Conservation (phyloP, 2,888 invertebrate species). For the Apantesis nais region DNA sequence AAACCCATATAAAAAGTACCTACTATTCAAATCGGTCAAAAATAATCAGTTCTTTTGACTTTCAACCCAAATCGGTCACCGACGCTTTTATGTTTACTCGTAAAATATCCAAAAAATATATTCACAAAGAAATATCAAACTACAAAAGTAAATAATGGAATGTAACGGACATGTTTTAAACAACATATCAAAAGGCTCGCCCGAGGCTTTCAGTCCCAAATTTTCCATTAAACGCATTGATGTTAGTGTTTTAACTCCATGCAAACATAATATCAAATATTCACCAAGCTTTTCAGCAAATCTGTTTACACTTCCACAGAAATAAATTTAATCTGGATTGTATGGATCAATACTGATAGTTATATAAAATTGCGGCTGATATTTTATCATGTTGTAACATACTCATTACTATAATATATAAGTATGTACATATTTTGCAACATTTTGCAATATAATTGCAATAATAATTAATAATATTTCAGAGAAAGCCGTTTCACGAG, state of each 20-base stretch:
- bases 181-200: conserved; percentile 33
- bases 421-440: neutral
- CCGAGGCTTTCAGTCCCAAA: conserved; percentile 16
- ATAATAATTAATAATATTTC: neutral
- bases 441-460: no score
- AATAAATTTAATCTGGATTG: conserved; percentile 23
- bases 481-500: neutral
- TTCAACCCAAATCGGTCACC: conserved; percentile 4
- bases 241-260: conserved; percentile 31
- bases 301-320: conserved; percentile 30
- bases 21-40: neutral
- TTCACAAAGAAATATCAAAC: conserved; percentile 27
- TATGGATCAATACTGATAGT: conserved; percentile 19
- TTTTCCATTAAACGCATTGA: conserved; percentile 27
- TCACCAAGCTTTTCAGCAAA: conserved; percentile 28
- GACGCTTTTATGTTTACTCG: neutral
- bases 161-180: conserved; percentile 33
- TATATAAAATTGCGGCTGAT: conserved; percentile 28
- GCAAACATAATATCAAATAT: conserved; percentile 29
- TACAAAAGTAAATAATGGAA: conserved; percentile 27
- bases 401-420: neutral
- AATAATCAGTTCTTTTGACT: neutral
- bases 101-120: conserved; percentile 7
- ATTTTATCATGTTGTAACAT: conserved; percentile 19
- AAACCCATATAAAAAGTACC: neutral